phyloP scores from a whole-genome alignment of 1,140 invertebrate genomes.

The Tetramorium simillimum region DNA sequence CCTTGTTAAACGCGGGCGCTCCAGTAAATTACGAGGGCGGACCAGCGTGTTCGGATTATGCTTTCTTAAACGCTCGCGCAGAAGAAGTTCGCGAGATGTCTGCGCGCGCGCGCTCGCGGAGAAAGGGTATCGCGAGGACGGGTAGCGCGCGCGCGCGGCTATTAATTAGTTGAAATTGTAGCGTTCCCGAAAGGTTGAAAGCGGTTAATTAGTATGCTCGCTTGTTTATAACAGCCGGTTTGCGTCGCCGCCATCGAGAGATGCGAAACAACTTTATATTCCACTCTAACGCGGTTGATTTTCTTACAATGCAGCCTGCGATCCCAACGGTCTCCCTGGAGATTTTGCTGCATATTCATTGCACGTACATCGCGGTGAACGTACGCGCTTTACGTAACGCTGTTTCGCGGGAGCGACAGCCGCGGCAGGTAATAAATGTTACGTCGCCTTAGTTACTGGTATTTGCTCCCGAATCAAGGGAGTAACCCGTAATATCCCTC shows the following conservation, averaged over 20 bases:
- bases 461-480: constrained; percentile 55
- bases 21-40: constrained; percentile 50
- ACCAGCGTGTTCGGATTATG: constrained; percentile 51
- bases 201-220: constrained; percentile 59
- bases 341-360: constrained; percentile 54
- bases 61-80: constrained; percentile 49
- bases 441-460: constrained; percentile 55
- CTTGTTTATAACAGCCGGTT: constrained; percentile 54
- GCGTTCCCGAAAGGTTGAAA: constrained; percentile 47
- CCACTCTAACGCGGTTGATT: constrained; percentile 49
- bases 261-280: constrained; percentile 49
- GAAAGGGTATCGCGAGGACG: not conserved
- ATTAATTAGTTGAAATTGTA: constrained; percentile 58
- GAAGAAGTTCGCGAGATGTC: constrained; percentile 27
- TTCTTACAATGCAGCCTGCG: constrained; percentile 45
- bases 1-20: constrained; percentile 53
- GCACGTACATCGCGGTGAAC: constrained; percentile 49
- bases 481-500: constrained; percentile 54
- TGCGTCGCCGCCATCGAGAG: constrained; percentile 27
- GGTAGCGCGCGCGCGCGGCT: constrained; percentile 26
- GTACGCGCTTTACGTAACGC: constrained; percentile 58
- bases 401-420: constrained; percentile 50
- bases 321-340: constrained; percentile 51
- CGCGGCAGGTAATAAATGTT: constrained; percentile 57
- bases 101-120: not conserved